Base-by-base conservation (phyloP, 1,140 invertebrate genomes). In the Drosophila watanabei region DNA sequence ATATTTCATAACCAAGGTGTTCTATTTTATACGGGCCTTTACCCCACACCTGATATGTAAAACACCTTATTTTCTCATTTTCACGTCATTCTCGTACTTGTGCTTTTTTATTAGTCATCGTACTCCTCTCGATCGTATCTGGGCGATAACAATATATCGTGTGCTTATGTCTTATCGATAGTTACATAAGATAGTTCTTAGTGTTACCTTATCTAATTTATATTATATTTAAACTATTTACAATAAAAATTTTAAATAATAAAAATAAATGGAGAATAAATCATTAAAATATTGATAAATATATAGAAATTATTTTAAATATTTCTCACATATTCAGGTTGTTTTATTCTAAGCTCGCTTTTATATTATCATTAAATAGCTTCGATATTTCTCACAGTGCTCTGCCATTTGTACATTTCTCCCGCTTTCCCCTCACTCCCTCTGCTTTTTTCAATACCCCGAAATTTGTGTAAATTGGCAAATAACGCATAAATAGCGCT, bases 391-490 rank as follows among this genome's bases (percentile, higher is more conserved):
- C 13, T 43, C 58, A 18, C 57, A 65, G 57, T 65, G 62, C 20
- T 3, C 4, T 14, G 18, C 13, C n/a, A 24, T 20, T 37, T 58
- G 65, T 48, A 41, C 66, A 46, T 70, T 71, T 69, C 18, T 35
- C 41, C 10, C 43, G 69, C 51, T 59, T 73, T 71, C 52, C 30
- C 6, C 33, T 13, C 37, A 16, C 9, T n/a, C 30, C 16, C 11
- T 30, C 18, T n/a, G 28, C 32, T 24, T 70, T 69, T 78, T 85
- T 75, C 39, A 77, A 84, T 87, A 58, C 49, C 49, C 61, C 66
- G 60, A 77, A 84, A 88, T 88, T 88, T 79, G 85, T 75, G 84
- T 73, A 89, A 89, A 89, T 80, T 89, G 80, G 64, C 85, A 81
- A 89, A 89, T 84, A 80, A 84, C 73, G 73, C 85, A 84, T 84